A percentile compares a stretch with the other conserved stretches of the same genome.
These are phyloP conservation scores for Chaetorhynchus papuensis DNA, from an alignment of 2,113 vertebrate genomes.

Conservation along the genomic window DNA sequence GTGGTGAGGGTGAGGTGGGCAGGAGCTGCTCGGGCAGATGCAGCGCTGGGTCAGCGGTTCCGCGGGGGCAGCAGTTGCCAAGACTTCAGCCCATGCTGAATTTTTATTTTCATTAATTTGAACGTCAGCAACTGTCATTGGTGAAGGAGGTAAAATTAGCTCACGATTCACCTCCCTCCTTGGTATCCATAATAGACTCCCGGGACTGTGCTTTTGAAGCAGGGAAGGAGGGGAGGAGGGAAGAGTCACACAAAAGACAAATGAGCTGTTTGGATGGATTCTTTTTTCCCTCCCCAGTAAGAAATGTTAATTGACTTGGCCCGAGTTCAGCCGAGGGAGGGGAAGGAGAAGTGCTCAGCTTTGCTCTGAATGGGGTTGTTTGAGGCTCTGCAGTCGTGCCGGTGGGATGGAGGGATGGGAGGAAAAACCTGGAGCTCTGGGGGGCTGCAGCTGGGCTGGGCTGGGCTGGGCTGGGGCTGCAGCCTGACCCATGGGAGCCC, in stretches of 20 bases:
- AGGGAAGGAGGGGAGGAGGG: neutral
- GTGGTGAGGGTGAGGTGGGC: neutral
- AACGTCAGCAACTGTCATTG: slow-evolving; percentile 47
- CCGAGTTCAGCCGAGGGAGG: neutral
- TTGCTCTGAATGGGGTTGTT: neutral
- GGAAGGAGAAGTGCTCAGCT: neutral
- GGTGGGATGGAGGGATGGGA: neutral
- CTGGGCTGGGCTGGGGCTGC: neutral
- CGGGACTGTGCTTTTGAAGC: slow-evolving; percentile 1
- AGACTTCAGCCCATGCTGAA: slow-evolving; percentile 33
- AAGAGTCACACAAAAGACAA: slow-evolving; percentile 9
- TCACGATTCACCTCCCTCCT: neutral
- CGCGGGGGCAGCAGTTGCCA: slow-evolving; percentile 53
- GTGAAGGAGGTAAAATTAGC: slow-evolving; percentile 59
- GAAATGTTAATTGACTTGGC: slow-evolving; percentile 36
- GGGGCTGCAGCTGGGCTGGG: neutral
- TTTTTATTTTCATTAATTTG: slow-evolving; percentile 63
- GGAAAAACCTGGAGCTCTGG: neutral
- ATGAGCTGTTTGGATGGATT: neutral
- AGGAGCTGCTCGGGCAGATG: neutral
- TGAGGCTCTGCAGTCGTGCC: neutral
- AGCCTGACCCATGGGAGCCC: neutral
- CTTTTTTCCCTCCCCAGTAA: neutral
- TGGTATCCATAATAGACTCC: neutral
- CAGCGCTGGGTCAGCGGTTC: slow-evolving; percentile 43